These are phyloP conservation scores for Desmodus rotundus DNA, from an alignment of 2,113 vertebrate species.

Conservation along the genomic window DNA sequence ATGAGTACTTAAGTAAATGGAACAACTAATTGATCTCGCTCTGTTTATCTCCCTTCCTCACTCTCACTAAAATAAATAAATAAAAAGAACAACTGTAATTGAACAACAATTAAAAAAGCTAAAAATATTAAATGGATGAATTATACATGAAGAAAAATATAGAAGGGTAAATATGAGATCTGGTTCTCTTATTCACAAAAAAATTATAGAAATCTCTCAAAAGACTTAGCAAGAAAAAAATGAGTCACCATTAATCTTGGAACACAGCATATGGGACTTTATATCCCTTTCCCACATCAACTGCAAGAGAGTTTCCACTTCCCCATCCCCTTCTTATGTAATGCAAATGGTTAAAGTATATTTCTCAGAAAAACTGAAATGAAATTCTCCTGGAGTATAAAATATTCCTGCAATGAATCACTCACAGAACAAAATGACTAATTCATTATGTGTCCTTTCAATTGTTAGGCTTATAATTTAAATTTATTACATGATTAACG, in stretches of 20 bases:
- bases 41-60: no score
- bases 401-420: background rate
- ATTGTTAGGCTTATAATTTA: background rate
- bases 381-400: background rate
- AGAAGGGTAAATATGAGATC: background rate
- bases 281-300: background rate
- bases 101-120: no score
- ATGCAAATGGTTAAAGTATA: background rate
- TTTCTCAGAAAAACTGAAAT: background rate
- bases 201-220: background rate
- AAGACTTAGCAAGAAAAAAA: background rate
- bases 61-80: no score
- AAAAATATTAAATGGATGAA: no score
- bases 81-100: no score
- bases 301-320: background rate
- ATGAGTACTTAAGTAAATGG: no score
- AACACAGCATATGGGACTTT: background rate
- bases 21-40: no score
- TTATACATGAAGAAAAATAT: background rate
- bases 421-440: background rate
- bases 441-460: background rate
- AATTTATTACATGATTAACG: background rate
- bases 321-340: rapidly evolving
- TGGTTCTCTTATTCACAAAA: background rate
- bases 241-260: background rate